Conservation (phyloP, 2,113 vertebrate genomes). For the Larimichthys polyactis region DNA sequence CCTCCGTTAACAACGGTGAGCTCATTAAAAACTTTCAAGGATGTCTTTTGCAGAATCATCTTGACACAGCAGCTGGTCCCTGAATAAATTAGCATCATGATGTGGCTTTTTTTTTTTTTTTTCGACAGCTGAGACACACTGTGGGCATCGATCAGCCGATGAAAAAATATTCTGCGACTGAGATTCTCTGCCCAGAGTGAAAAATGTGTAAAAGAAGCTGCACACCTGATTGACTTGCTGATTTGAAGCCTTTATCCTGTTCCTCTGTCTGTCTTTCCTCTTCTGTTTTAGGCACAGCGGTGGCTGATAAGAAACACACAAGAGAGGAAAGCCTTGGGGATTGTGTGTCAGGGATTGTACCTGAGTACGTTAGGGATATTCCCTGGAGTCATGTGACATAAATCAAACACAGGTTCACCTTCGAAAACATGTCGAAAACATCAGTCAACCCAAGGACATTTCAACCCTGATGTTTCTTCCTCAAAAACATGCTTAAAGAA, state of each 20-base stretch:
- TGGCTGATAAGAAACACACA: slow-evolving; percentile 26
- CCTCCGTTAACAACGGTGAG: slow-evolving; percentile 57
- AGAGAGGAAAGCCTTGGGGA: slow-evolving; percentile 38
- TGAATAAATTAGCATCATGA: slow-evolving; percentile 79
- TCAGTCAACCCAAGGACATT: slow-evolving; percentile 9
- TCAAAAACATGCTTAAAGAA: neutral
- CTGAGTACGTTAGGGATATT: neutral
- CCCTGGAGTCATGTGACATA: slow-evolving; percentile 22
- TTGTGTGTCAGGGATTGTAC: slow-evolving; percentile 39
- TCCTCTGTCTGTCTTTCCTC: slow-evolving; percentile 1
- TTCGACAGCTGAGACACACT: slow-evolving; percentile 55
- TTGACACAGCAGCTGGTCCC: slow-evolving; percentile 74
- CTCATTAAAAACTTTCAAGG: slow-evolving; percentile 78
- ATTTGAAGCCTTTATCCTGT: neutral
- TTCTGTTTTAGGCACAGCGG: slow-evolving; percentile 11
- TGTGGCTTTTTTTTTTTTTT: slow-evolving; percentile 34
- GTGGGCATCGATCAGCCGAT: slow-evolving; percentile 49
- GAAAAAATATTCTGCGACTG: neutral
- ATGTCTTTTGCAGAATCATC: slow-evolving; percentile 72
- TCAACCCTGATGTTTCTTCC: neutral
- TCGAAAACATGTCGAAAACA: neutral
- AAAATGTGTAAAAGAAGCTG: neutral
- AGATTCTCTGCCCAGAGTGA: slow-evolving; percentile 4
- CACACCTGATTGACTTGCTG: slow-evolving; percentile 22
- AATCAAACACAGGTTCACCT: slow-evolving; percentile 33